Percentiles rank a stretch among this genome's conserved stretches.
These are phyloP conservation scores for Astatoreochromis straeleni DNA, from an alignment of 2,113 vertebrate genomes.

Conservation along the genomic window DNA sequence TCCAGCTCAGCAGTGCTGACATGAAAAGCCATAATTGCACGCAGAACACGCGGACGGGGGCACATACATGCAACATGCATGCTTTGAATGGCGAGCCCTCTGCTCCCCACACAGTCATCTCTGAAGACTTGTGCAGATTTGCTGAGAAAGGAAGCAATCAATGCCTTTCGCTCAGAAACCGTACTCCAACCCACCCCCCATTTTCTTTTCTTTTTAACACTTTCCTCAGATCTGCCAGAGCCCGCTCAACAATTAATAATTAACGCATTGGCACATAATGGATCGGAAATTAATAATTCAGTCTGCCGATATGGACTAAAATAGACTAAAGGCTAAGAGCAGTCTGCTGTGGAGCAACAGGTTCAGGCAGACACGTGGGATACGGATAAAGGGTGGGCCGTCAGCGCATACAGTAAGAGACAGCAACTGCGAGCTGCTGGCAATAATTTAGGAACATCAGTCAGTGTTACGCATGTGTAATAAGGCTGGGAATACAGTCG, in stretches of 20 bases:
- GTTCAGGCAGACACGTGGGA: constrained; percentile 11
- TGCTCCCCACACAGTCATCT: constrained; percentile 30
- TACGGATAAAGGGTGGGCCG: neutral
- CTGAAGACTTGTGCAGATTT: constrained; percentile 8
- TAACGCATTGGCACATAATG: constrained; percentile 63
- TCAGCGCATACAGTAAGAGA: neutral
- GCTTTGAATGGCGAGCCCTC: neutral
- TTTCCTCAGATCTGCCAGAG: constrained; percentile 55
- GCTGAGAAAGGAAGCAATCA: constrained; percentile 21
- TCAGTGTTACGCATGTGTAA: constrained; percentile 41
- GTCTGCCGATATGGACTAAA: constrained; percentile 54
- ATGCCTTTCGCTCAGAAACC: constrained; percentile 14
- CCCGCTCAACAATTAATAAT: constrained; percentile 67
- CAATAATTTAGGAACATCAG: constrained; percentile 41
- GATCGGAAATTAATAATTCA: constrained; percentile 68
- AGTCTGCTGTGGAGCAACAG: constrained; percentile 41
- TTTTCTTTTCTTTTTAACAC: neutral
- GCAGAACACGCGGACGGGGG: neutral
- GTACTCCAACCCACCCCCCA: neutral
- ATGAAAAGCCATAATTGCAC: neutral
- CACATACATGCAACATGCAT: neutral
- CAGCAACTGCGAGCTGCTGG: neutral
- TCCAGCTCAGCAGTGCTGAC: neutral
- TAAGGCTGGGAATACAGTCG: constrained; percentile 49
- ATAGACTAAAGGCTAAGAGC: constrained; percentile 51